phyloP scores from a whole-genome alignment of 2,113 vertebrate species.

The Pangasianodon gigas region DNA sequence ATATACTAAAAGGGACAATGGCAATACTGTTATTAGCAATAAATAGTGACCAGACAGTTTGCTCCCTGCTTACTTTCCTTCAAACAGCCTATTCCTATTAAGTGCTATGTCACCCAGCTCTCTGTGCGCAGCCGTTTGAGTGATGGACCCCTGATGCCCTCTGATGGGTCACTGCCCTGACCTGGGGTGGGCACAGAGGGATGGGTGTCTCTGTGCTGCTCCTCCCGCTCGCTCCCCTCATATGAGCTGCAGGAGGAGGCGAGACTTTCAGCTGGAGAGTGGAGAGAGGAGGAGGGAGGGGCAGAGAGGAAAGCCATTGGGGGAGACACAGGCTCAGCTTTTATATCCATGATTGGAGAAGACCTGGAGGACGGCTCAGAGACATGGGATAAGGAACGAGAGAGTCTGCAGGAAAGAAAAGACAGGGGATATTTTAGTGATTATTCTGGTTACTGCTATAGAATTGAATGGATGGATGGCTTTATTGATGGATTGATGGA shows the following conservation, averaged over 20 bases:
- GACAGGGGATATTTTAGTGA: neutral
- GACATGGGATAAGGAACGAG: slow-evolving; percentile 83
- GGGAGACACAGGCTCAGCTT: slow-evolving; percentile 92
- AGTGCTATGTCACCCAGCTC: slow-evolving; percentile 89
- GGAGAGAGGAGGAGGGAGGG: slow-evolving; percentile 63
- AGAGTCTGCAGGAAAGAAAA: slow-evolving; percentile 68
- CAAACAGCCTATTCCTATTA: neutral
- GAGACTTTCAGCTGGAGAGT: slow-evolving; percentile 88
- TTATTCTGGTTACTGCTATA: neutral
- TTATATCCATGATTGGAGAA: slow-evolving; percentile 90
- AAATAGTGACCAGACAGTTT: slow-evolving; percentile 27
- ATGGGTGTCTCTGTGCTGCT: slow-evolving; percentile 82
- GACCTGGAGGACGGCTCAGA: slow-evolving; percentile 83
- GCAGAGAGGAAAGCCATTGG: slow-evolving; percentile 72
- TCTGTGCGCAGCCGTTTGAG: slow-evolving; percentile 92
- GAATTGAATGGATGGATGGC: neutral
- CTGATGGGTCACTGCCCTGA: slow-evolving; percentile 73
- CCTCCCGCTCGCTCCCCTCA: slow-evolving; percentile 87
- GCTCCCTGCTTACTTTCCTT: slow-evolving; percentile 9
- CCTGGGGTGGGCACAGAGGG: slow-evolving; percentile 71
- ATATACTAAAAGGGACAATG: slow-evolving; percentile 44
- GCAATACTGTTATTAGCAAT: slow-evolving; percentile 33
- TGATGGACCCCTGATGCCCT: slow-evolving; percentile 82
- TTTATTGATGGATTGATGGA: neutral
- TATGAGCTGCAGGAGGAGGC: slow-evolving; percentile 94